Conservation (phyloP, 2,888 invertebrate species). For the Leptarthrus brevirostris region DNA sequence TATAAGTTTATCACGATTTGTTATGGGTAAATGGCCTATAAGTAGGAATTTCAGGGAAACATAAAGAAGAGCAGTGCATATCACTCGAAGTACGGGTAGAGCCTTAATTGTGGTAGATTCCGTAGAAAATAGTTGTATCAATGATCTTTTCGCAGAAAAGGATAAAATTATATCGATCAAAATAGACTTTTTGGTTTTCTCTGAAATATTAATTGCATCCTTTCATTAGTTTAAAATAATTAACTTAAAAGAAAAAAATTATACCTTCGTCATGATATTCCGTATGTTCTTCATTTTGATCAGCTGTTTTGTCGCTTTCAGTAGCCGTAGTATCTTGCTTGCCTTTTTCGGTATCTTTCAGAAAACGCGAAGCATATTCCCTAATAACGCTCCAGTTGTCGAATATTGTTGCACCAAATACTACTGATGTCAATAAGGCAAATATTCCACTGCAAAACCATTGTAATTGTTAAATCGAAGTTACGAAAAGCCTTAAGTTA, state of each 20-base stretch:
- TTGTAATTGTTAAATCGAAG: no score
- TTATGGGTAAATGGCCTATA: constrained; percentile 73
- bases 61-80: constrained; percentile 74
- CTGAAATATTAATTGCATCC: no score
- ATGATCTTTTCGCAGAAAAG: constrained; percentile 76
- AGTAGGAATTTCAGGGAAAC: constrained; percentile 76
- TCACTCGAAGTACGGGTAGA: constrained; percentile 77
- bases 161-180: constrained; percentile 65
- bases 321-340: no score
- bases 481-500: no score
- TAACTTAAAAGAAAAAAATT: background rate
- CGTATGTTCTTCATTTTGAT: constrained; percentile 54
- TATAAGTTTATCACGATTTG: constrained; percentile 69
- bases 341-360: constrained; percentile 6
- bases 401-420: constrained; percentile 21
- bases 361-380: background rate
- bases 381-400: constrained; percentile 22
- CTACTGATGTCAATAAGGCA: constrained; percentile 32
- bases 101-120: constrained; percentile 71
- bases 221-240: background rate
- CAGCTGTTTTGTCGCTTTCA: constrained; percentile 6
- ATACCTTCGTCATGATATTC: constrained; percentile 27
- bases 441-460: constrained; percentile 53
- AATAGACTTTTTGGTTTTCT: no score
- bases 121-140: constrained; percentile 70